These are phyloP conservation scores for Sebastes minor DNA, from an alignment of 2,797 vertebrate species.

Conservation along the genomic window DNA sequence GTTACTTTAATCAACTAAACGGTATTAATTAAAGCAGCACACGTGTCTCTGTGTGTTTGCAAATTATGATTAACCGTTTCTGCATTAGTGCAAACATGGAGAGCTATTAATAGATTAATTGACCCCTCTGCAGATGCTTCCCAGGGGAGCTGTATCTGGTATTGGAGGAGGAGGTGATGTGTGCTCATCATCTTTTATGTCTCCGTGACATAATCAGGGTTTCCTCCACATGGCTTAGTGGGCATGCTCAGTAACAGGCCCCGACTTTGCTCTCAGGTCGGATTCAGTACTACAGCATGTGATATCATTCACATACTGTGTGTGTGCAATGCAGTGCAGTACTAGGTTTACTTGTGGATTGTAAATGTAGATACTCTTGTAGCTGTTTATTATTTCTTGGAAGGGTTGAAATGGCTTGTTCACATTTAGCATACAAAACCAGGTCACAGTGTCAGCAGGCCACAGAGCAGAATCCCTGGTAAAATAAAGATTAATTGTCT, in stretches of 20 bases:
- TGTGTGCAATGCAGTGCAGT: background rate
- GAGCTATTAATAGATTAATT: slow-evolving; percentile 10
- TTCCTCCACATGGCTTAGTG: background rate
- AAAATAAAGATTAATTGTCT: background rate
- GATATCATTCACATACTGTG: background rate
- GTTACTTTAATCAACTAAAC: background rate
- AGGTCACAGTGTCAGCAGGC: slow-evolving; percentile 8
- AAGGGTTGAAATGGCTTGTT: background rate
- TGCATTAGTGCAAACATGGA: background rate
- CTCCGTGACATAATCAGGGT: slow-evolving; percentile 2
- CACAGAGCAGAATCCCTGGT: background rate
- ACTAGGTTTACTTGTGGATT: background rate
- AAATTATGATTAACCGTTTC: background rate
- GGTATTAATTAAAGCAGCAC: background rate
- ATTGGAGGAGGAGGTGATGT: background rate
- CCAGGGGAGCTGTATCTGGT: background rate
- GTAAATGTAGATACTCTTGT: background rate
- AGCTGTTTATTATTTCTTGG: background rate
- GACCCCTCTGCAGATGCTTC: slow-evolving; percentile 16
- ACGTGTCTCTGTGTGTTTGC: background rate
- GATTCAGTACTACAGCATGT: background rate
- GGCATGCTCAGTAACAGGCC: slow-evolving; percentile 8
- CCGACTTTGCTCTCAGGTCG: background rate
- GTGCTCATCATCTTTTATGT: slow-evolving; percentile 12
- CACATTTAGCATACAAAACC: background rate